Evolutionary conservation across 2,888 invertebrate species (phyloP).

Genomic region (Drosophila nigritarsus): DNA sequence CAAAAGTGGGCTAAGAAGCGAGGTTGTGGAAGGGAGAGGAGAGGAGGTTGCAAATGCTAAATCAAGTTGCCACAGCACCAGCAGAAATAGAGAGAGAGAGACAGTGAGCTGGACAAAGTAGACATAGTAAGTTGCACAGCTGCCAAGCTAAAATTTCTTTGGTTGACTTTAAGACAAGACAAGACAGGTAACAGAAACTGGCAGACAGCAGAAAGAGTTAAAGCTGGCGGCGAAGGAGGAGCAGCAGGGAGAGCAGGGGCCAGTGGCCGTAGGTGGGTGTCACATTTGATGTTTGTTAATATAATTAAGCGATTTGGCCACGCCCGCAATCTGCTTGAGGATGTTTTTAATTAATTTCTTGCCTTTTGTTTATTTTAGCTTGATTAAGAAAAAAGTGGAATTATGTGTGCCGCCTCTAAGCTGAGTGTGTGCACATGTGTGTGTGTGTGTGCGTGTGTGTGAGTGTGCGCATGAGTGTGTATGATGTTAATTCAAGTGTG

Average conservation of each 20-base stretch:
- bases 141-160: conserved; percentile 26
- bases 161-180: conserved; percentile 11
- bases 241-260: background rate
- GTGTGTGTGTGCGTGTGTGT: background rate
- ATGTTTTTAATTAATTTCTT: conserved; percentile 69
- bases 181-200: conserved; percentile 22
- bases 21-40: background rate
- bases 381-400: conserved; percentile 9
- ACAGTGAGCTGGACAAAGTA: background rate
- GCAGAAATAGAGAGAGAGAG: background rate
- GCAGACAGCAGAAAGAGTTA: background rate
- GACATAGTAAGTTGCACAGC: background rate
- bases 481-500: background rate
- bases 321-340: conserved; percentile 27
- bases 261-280: background rate
- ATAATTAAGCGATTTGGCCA: conserved; percentile 65
- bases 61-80: conserved; percentile 17
- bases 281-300: conserved; percentile 57
- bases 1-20: background rate
- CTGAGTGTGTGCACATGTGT: conserved; percentile 17
- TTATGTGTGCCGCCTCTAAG: conserved; percentile 28
- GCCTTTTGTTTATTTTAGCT: conserved; percentile 25
- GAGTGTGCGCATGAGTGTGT: conserved; percentile 2
- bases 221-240: background rate
- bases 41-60: background rate